phyloP scores from a whole-genome alignment of 2,113 vertebrate species.

The Rattus rattus region DNA sequence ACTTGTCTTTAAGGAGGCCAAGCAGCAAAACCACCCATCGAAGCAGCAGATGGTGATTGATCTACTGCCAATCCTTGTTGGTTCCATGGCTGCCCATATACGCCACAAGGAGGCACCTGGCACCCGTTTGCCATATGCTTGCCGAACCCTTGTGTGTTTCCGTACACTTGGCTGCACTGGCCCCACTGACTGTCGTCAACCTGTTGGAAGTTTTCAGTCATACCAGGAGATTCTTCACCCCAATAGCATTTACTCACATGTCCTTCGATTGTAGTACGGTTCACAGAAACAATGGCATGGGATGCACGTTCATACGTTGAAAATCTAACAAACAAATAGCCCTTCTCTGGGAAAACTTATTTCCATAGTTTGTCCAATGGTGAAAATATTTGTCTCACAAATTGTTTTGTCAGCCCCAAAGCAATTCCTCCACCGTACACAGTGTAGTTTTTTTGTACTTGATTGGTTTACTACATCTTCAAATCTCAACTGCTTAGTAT shows the following conservation, averaged over 20 bases:
- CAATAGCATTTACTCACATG: slow-evolving; percentile 98
- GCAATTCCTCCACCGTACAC: too few species aligned
- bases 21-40: slow-evolving; percentile 97
- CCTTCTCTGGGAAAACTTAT: too few species aligned
- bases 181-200: slow-evolving; percentile 98
- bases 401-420: too few species aligned
- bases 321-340: slow-evolving; percentile 87
- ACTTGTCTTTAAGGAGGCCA: slow-evolving; percentile 94
- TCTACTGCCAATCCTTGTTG: slow-evolving; percentile 98
- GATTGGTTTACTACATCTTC: too few species aligned
- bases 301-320: slow-evolving; percentile 98
- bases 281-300: slow-evolving; percentile 98
- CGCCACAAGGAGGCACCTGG: slow-evolving; percentile 96
- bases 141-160: slow-evolving; percentile 95
- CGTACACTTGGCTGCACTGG: slow-evolving; percentile 97
- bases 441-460: too few species aligned
- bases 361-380: too few species aligned
- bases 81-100: slow-evolving; percentile 97
- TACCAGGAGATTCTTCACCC: slow-evolving; percentile 98
- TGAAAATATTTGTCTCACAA: too few species aligned
- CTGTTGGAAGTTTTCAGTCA: slow-evolving; percentile 96
- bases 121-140: slow-evolving; percentile 98
- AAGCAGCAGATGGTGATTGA: slow-evolving; percentile 95
- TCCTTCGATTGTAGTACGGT: slow-evolving; percentile 97
- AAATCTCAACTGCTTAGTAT: too few species aligned